Evolutionary conservation across 2,113 vertebrate species (phyloP).

Genomic region (Heterotis niloticus): DNA sequence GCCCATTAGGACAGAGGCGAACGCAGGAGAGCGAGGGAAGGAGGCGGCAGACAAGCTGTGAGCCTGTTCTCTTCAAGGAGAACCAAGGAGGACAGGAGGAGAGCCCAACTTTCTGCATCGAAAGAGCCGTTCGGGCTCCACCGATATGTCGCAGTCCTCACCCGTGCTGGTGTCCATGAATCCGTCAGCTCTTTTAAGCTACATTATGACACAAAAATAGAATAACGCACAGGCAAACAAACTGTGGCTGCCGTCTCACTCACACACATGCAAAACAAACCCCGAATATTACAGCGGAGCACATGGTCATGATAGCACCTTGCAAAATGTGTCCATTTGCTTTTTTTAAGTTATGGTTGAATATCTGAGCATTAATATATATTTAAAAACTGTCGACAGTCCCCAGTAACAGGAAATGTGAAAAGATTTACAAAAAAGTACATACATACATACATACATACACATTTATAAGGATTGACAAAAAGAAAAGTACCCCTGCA

Average conservation of each 20-base stretch:
- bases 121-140: conserved; percentile 51
- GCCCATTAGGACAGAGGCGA: background rate
- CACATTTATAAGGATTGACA: conserved; percentile 32
- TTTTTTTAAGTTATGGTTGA: conserved; percentile 10
- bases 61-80: background rate
- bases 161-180: conserved; percentile 40
- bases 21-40: background rate
- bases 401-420: conserved; percentile 25
- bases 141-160: conserved; percentile 44
- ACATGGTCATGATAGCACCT: conserved; percentile 70
- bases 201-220: conserved; percentile 35
- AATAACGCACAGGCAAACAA: background rate
- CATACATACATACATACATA: conserved; percentile 50
- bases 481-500: conserved; percentile 43
- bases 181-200: conserved; percentile 26
- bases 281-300: conserved; percentile 51
- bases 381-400: conserved; percentile 33
- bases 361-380: conserved; percentile 3
- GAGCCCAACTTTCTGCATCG: background rate
- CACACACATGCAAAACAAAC: conserved; percentile 42
- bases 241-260: background rate
- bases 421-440: conserved; percentile 39
- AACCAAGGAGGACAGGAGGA: background rate
- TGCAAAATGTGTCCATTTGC: conserved; percentile 40
- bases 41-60: background rate